Evolutionary conservation across 2,113 vertebrate genomes (phyloP), one percentile per base, ranked within the genome.

Genomic region (Thamnaconus septentrionalis): DNA sequence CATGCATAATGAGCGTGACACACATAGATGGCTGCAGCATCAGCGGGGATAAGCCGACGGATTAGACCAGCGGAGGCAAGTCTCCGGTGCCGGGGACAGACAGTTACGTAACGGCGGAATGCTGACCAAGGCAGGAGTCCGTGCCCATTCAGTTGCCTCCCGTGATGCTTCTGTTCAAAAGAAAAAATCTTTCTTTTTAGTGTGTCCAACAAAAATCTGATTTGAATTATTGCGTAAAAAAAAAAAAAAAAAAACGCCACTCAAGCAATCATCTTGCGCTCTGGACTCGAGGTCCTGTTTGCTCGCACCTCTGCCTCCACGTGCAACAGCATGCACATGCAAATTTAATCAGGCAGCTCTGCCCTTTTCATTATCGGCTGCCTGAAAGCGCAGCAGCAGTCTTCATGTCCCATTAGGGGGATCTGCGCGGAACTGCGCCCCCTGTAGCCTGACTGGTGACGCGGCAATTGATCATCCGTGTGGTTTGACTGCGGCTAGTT

Each of bases 271-370:
- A 5, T n/a, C 42, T 41, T 47, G 56, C 50, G 40, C 12, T 39
- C 56, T 60, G 66, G 44, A 50, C 10, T n/a, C 49, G 54, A 59
- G 71, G 61, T 74, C 84, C 59, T 81, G 75, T 81, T 80, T 76
- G 66, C 71, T 77, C 75, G 59, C 78, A 66, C 63, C 70, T 78
- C 68, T 55, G 1, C 71, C 46, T 81, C 56, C 48, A 64, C 58
- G 56, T 85, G 68, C 82, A 81, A 69, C 71, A 70, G 71, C 52
- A 4, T 67, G 79, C 41, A 4, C 77, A 87, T 85, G 44, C 76
- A 87, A 70, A 71, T 83, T 76, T 83, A 89, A 85, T 79, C 68
- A 83, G 7, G 41, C 31, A 3, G 49, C 61, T 77, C 66, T 62
- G 12, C 73, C 69, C 63, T 59, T 43, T n/a, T 53, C 73, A 31